Percentiles rank a stretch among this genome's conserved stretches.
phyloP scores from a whole-genome alignment of 2,797 vertebrate genomes.

The Characodon lateralis region DNA sequence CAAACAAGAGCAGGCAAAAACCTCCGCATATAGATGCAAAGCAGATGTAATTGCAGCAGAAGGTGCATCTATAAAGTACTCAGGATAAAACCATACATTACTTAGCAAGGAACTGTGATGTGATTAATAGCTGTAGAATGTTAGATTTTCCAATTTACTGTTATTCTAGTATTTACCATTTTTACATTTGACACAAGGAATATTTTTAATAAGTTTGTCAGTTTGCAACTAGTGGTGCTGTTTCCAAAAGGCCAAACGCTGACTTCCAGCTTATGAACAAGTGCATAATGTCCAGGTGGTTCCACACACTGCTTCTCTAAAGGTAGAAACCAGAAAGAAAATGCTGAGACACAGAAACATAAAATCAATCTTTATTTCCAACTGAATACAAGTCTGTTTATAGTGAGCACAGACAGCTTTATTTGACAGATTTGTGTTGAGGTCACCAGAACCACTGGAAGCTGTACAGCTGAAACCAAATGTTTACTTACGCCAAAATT shows the following conservation, averaged over 20 bases:
- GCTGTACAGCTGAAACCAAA: slow-evolving; percentile 6
- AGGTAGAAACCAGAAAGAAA: background rate
- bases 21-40: too few species aligned
- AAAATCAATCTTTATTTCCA: slow-evolving; percentile 48
- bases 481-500: background rate
- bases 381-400: slow-evolving; percentile 36
- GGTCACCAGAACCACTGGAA: slow-evolving; percentile 24
- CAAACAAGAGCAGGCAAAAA: too few species aligned
- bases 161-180: background rate
- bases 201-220: background rate
- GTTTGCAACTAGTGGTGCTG: background rate
- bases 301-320: background rate
- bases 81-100: too few species aligned
- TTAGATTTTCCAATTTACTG: background rate
- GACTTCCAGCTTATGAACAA: background rate
- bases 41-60: too few species aligned
- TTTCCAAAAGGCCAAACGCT: background rate
- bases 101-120: too few species aligned
- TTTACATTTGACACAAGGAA: background rate
- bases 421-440: slow-evolving; percentile 48
- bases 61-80: too few species aligned
- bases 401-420: slow-evolving; percentile 47
- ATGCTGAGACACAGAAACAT: background rate
- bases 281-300: background rate
- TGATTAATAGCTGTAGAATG: background rate